Evolutionary conservation across 2,797 vertebrate genomes (phyloP), one percentile per base, ranked within the genome.

Genomic region (Argentina silus): DNA sequence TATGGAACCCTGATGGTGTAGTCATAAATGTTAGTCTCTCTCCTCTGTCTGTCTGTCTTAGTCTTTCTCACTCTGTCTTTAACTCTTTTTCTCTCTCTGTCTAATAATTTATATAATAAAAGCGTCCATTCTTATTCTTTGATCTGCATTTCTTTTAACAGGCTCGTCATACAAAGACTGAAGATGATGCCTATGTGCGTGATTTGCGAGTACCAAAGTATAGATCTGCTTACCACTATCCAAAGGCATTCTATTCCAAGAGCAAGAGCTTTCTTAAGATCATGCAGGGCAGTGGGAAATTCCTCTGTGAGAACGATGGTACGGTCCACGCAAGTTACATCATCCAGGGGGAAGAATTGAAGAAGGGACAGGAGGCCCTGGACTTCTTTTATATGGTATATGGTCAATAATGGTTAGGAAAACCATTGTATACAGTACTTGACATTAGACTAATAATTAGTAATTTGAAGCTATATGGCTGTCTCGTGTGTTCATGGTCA

Each of bases 231-330:
- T 42, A 55, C 1, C 88, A 82, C n/a, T 6, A 1, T 0, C 53
- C 88, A 12, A 15, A 0, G 0, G 75, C 81, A 0, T 96, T 96
- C 81, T 94, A 95, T 88, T 96, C 96, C 42, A 81, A 86, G 57
- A 95, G 94, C 71, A 92, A 68, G 0, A 96, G 95, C 73, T 97
- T 95, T 70, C 15, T 96, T 79, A 94, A 89, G 82, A 85, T 97
- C 0, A 79, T 84, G 79, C 86, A 83, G 1, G 71, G 85, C 48
- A 53, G 8, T 1, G 74, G 79, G 15, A 63, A 73, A 23, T 80
- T 97, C 59, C 72, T 81, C 43, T 97, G 96, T 55, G 79, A 88
- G 55, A 78, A 78, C 23, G 83, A 88, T 2, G 84, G 53, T 0
- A 27, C 0, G 0, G 75, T 96, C 47, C 79, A 9, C 0, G 87